A percentile compares a stretch with the other conserved stretches of the same genome.
phyloP scores from a whole-genome alignment of 2,888 invertebrate species.

The Agelastica alni region DNA sequence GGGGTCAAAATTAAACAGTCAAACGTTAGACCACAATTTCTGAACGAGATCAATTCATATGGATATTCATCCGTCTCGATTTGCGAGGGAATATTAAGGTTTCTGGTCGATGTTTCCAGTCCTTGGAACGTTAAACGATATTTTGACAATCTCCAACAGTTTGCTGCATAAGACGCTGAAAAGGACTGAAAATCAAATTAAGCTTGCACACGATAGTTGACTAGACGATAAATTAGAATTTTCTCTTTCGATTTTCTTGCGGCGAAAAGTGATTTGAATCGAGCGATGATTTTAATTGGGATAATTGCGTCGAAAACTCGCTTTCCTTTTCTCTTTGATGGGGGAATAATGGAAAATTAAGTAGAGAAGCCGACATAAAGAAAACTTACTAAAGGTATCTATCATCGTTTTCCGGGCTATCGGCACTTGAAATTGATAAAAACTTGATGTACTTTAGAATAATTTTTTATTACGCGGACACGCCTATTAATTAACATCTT shows the following conservation, averaged over 20 bases:
- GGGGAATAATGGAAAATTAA: conserved; percentile 10
- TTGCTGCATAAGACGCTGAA: too few species aligned
- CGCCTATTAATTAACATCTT: too few species aligned
- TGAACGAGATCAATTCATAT: too few species aligned
- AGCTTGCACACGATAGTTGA: neutral
- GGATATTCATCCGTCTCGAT: too few species aligned
- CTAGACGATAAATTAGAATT: neutral
- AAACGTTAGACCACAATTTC: too few species aligned
- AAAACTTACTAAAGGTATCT: conserved; percentile 2
- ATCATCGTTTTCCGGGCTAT: conserved; percentile 2
- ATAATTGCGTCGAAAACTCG: conserved; percentile 12
- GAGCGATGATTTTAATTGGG: conserved; percentile 16
- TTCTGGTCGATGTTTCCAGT: too few species aligned
- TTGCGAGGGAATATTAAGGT: too few species aligned
- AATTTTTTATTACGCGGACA: too few species aligned
- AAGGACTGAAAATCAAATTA: too few species aligned
- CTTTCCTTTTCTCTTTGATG: conserved; percentile 8
- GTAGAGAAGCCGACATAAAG: conserved; percentile 1
- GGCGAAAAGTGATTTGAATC: conserved; percentile 6
- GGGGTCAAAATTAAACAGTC: too few species aligned
- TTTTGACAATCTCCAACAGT: too few species aligned
- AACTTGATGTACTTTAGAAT: neutral
- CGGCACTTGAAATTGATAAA: neutral
- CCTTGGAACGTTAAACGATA: too few species aligned
- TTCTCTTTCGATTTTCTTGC: conserved; percentile 11